phyloP scores from a whole-genome alignment of 2,797 vertebrate species.

The Sebastes oblongus region DNA sequence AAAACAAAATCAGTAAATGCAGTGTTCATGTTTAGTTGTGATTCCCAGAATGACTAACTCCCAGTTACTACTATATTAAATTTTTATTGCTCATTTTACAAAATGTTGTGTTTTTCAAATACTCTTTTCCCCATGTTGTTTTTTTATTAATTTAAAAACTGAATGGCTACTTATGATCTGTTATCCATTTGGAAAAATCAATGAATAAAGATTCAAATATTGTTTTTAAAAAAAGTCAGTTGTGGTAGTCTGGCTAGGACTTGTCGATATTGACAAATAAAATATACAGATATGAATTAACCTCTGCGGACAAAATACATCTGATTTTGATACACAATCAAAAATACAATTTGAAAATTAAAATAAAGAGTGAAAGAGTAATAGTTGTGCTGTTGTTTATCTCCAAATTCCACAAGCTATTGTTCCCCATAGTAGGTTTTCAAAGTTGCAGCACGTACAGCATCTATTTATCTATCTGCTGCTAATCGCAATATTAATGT shows the following conservation, averaged over 20 bases:
- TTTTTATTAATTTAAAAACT: neutral
- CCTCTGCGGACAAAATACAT: accelerated
- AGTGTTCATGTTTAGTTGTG: no score
- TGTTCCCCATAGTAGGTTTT: neutral
- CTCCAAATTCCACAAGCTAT: neutral
- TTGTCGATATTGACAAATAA: neutral
- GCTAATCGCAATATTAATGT: neutral
- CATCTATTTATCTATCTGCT: neutral
- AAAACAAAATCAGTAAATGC: no score
- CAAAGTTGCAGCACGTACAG: neutral
- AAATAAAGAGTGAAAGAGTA: neutral
- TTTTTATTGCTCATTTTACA: neutral
- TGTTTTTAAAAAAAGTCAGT: no score
- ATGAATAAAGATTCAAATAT: no score
- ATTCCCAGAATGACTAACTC: no score
- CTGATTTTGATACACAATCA: neutral
- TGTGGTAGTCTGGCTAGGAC: neutral
- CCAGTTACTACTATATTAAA: no score
- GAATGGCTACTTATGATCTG: neutral
- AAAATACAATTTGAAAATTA: neutral
- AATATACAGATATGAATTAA: neutral
- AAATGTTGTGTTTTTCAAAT: neutral
- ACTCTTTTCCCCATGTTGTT: neutral
- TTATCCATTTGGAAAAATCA: neutral
- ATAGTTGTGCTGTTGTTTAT: neutral